Percentiles rank a stretch among this genome's conserved stretches.
phyloP scores from a whole-genome alignment of 1,140 invertebrate genomes.

The Ditylenchus dipsaci region DNA sequence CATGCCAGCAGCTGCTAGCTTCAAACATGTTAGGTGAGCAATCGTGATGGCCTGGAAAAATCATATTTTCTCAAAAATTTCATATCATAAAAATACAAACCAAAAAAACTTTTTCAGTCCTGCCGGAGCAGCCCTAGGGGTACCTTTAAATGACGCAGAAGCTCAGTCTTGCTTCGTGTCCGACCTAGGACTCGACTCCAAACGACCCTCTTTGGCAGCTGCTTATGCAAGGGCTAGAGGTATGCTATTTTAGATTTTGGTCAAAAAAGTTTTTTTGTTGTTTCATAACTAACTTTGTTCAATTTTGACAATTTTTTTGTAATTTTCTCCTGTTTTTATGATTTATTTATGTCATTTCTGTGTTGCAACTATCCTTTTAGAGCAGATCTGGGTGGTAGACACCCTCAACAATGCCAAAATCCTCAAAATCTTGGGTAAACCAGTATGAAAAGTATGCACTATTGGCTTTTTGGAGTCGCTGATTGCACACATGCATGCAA shows the following conservation, averaged over 20 bases:
- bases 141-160: slow-evolving; percentile 70
- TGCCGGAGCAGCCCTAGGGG: slow-evolving; percentile 78
- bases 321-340: neutral
- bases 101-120: slow-evolving; percentile 24
- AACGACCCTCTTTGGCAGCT: slow-evolving; percentile 73
- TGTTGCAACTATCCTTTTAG: slow-evolving; percentile 11
- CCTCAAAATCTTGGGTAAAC: slow-evolving; percentile 20
- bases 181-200: slow-evolving; percentile 66
- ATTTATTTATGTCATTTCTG: slow-evolving; percentile 19
- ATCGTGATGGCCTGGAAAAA: too few relatives aligned
- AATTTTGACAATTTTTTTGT: slow-evolving; percentile 1
- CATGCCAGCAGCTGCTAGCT: slow-evolving; percentile 87
- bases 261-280: neutral
- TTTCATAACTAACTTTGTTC: neutral
- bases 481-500: too few relatives aligned
- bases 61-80: too few relatives aligned
- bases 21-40: slow-evolving; percentile 66
- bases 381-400: slow-evolving; percentile 15
- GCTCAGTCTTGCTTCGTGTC: slow-evolving; percentile 87
- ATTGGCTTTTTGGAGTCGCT: too few relatives aligned
- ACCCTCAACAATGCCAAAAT: slow-evolving; percentile 14
- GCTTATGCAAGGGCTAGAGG: slow-evolving; percentile 88
- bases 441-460: neutral
- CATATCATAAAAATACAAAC: too few relatives aligned
- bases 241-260: slow-evolving; percentile 35